Evolutionary conservation across 2,113 vertebrate genomes (phyloP).

Genomic region (Gambusia affinis): DNA sequence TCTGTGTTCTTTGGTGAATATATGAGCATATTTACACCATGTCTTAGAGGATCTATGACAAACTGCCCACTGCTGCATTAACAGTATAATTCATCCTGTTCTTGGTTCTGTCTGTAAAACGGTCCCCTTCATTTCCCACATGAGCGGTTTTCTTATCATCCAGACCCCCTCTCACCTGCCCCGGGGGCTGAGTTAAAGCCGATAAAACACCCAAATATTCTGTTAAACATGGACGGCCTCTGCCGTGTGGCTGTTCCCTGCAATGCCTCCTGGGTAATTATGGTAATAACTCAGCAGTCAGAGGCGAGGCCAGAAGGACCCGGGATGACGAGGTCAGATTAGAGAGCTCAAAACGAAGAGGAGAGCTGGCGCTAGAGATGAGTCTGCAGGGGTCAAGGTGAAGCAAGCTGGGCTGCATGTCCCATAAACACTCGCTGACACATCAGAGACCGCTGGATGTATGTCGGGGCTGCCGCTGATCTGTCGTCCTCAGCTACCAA

Average conservation of each 20-base stretch:
- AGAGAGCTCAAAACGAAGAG: conserved; percentile 42
- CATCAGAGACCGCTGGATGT: conserved; percentile 66
- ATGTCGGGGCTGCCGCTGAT: conserved; percentile 57
- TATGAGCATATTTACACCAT: conserved; percentile 74
- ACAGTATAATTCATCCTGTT: conserved; percentile 69
- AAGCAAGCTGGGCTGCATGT: conserved; percentile 36
- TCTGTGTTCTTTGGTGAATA: conserved; percentile 58
- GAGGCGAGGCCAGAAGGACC: conserved; percentile 72
- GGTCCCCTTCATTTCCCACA: conserved; percentile 74
- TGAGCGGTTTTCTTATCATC: conserved; percentile 77
- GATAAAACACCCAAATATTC: conserved; percentile 80
- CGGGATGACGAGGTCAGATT: conserved; percentile 70
- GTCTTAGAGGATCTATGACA: conserved; percentile 66
- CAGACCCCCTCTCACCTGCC: conserved; percentile 51
- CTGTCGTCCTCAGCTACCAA: conserved; percentile 60
- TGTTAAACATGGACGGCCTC: conserved; percentile 75
- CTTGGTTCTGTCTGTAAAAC: conserved; percentile 60
- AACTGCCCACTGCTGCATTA: conserved; percentile 66
- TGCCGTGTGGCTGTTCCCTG: conserved; percentile 60
- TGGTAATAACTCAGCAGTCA: conserved; percentile 79
- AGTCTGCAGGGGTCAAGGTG: conserved; percentile 63
- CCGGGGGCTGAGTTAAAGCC: conserved; percentile 70
- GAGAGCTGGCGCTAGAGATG: conserved; percentile 28
- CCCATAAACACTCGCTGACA: conserved; percentile 74
- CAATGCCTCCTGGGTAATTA: conserved; percentile 78